Evolutionary conservation across 1,140 invertebrate genomes (phyloP).

Genomic region (honey bee (Apis mellifera)): DNA sequence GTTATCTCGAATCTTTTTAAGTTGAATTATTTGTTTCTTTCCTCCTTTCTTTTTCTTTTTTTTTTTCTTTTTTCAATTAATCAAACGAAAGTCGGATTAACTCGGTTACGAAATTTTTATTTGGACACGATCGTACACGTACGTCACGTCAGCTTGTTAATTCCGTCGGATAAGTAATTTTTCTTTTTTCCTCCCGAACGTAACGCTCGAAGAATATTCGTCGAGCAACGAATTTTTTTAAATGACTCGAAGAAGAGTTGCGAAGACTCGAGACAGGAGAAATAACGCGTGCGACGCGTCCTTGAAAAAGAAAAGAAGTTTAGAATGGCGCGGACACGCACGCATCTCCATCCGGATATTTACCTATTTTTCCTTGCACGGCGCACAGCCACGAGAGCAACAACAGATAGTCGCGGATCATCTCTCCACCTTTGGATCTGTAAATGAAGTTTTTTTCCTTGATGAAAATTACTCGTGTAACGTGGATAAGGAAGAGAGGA

Average conservation of each 20-base stretch:
- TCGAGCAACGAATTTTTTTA: slow-evolving; percentile 2
- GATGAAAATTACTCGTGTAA: too few relatives aligned
- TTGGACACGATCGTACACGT: not conserved
- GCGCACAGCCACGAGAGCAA: slow-evolving; percentile 77
- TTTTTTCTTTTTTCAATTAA: too few relatives aligned
- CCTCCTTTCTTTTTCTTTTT: not conserved
- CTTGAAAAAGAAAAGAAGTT: too few relatives aligned
- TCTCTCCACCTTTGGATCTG: slow-evolving; percentile 74
- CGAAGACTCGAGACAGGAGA: not conserved
- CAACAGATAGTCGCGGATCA: slow-evolving; percentile 79
- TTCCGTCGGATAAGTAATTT: too few relatives aligned
- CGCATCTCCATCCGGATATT: slow-evolving; percentile 14
- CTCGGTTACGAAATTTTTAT: not conserved
- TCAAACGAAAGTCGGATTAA: not conserved
- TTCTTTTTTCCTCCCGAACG: not conserved
- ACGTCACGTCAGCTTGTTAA: not conserved
- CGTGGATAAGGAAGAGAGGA: too few relatives aligned
- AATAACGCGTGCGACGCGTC: not conserved
- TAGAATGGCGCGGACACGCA: too few relatives aligned
- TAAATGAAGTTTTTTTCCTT: slow-evolving; percentile 47
- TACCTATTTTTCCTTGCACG: slow-evolving; percentile 77
- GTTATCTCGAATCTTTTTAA: too few relatives aligned
- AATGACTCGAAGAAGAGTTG: too few relatives aligned
- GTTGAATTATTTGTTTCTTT: not conserved
- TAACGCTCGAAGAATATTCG: slow-evolving; percentile 1